A percentile compares a stretch with the other conserved stretches of the same genome.
These are phyloP conservation scores for Berghia stephanieae DNA, from an alignment of 1,140 invertebrate species.

Conservation along the genomic window DNA sequence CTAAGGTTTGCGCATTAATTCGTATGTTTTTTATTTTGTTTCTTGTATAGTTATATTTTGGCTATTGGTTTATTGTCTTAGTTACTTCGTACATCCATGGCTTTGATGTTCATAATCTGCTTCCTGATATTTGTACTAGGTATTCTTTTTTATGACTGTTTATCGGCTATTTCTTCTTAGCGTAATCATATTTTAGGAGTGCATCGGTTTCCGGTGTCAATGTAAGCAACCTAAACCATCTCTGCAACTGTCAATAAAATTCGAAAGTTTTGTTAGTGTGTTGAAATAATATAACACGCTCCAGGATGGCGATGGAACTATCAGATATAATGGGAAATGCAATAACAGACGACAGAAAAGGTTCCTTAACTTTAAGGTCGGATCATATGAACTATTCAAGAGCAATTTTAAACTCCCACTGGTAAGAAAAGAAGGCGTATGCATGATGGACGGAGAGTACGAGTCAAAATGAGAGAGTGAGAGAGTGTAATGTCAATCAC, in stretches of 20 bases:
- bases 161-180: background rate
- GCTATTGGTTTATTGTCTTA: background rate
- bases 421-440: too few relatives aligned
- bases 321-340: background rate
- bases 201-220: slow-evolving; percentile 57
- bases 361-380: slow-evolving; percentile 58
- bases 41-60: background rate
- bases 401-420: slow-evolving; percentile 61
- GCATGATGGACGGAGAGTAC: too few relatives aligned
- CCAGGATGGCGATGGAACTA: too few relatives aligned
- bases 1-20: slow-evolving; percentile 16
- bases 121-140: background rate
- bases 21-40: background rate
- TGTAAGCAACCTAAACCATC: slow-evolving; percentile 45
- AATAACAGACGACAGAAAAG: slow-evolving; percentile 53
- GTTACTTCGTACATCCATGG: too few relatives aligned
- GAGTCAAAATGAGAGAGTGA: too few relatives aligned
- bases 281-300: slow-evolving; percentile 9
- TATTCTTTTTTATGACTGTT: background rate
- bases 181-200: background rate
- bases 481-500: too few relatives aligned
- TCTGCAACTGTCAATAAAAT: background rate
- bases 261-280: too few relatives aligned
- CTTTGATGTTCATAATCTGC: background rate
- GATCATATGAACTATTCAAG: slow-evolving; percentile 65